Evolutionary conservation across 2,113 vertebrate genomes (phyloP).

Genomic region (Syngnathus scovelli): DNA sequence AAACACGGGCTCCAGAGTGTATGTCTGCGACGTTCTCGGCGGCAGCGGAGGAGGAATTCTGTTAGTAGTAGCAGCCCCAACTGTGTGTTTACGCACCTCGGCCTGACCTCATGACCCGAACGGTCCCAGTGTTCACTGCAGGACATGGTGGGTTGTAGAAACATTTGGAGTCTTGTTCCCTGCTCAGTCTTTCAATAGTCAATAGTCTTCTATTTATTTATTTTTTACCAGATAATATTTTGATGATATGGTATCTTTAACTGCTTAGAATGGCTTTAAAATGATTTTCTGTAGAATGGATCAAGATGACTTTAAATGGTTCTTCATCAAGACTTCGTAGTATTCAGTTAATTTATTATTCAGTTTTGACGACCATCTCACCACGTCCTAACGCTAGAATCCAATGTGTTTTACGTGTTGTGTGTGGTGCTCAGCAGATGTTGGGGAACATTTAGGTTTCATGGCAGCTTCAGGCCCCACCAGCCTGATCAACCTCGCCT

Average conservation of each 20-base stretch:
- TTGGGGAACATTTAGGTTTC: slow-evolving; percentile 62
- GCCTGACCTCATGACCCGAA: slow-evolving; percentile 52
- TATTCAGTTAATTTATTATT: slow-evolving; percentile 9
- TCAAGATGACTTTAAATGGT: too few relatives aligned
- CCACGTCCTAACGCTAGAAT: background rate
- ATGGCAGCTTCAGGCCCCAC: slow-evolving; percentile 54
- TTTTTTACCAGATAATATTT: too few relatives aligned
- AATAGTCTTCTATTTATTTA: background rate
- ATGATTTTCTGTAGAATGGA: too few relatives aligned
- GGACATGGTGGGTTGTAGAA: slow-evolving; percentile 47
- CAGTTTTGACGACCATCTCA: slow-evolving; percentile 10
- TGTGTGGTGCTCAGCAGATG: slow-evolving; percentile 75
- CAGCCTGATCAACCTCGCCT: slow-evolving; percentile 54
- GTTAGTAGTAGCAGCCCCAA: slow-evolving; percentile 50
- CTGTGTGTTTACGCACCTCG: slow-evolving; percentile 60
- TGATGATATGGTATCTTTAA: too few relatives aligned
- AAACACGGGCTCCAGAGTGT: slow-evolving; percentile 51
- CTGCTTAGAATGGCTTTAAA: too few relatives aligned
- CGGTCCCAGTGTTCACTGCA: slow-evolving; percentile 50
- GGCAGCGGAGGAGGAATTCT: slow-evolving; percentile 48
- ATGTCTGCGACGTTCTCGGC: slow-evolving; percentile 46
- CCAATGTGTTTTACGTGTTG: slow-evolving; percentile 22
- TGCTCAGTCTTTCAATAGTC: slow-evolving; percentile 39
- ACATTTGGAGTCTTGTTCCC: slow-evolving; percentile 47
- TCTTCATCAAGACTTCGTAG: too few relatives aligned